Evolutionary conservation across 2,888 invertebrate species (phyloP), one percentile per base, ranked within the genome.

Genomic region (Xanthorhoe designata): DNA sequence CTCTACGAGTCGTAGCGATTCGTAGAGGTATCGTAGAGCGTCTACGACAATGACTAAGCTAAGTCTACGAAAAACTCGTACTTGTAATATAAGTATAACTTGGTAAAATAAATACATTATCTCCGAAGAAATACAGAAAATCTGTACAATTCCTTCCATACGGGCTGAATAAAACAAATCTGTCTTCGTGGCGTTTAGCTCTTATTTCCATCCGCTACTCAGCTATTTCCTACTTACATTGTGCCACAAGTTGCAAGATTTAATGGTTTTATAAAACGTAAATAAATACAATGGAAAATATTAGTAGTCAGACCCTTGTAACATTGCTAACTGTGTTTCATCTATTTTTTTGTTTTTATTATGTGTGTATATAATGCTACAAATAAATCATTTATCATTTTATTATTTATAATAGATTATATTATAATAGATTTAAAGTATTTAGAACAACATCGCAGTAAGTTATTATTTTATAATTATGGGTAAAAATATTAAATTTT

Each of bases 121-220:
- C 53, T 63, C 58, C 53, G 45, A 19, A 53, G 53, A 35, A 58
- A 63, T 61, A 49, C 61, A 52, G 57, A 61, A 52, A 71, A 61
- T 65, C 64, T 55, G 60, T 51, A 50, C 57, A 18, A 55, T 66
- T 53, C 59, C 51, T 54, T 29, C 58, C 35, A 56, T 54, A 64
- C 64, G 61, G 61, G 64, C 50, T 83, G 87, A 86, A 90, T 91
- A 89, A 90, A 89, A 90, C 89, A 90, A 90, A 91, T 90, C 89
- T 86, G 88, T 89, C 89, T 89, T 86, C 83, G 82, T 83, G 81
- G 80, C 89, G 86, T 89, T 91, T 89, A 90, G 89, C 87, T 89
- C 85, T 88, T 89, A 89, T 89, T 88, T 84, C 86, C 88, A 88
- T 85, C 87, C 84, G 86, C 87, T 88, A 87, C 84, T 84, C 86